Evolutionary conservation across 2,888 invertebrate species (phyloP).

Genomic region (Nemoura dubitans): DNA sequence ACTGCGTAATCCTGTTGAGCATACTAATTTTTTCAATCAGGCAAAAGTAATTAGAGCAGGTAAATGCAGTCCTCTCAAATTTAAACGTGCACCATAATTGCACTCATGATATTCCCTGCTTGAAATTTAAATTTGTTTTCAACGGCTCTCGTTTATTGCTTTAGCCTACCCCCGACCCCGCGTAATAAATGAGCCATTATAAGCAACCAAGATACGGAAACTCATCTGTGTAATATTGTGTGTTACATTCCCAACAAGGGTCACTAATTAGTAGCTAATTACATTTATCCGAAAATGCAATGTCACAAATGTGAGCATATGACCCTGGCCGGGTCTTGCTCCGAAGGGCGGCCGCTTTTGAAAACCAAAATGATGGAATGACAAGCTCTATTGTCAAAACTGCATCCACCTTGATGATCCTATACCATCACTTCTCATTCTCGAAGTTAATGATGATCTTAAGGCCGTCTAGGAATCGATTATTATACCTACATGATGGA

Average conservation of each 20-base stretch:
- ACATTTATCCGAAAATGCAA: neutral
- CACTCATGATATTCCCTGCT: neutral
- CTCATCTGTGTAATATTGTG: too few relatives aligned
- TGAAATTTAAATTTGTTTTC: neutral
- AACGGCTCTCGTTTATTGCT: too few relatives aligned
- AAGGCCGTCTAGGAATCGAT: neutral
- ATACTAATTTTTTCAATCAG: neutral
- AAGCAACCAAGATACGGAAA: too few relatives aligned
- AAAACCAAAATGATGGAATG: neutral
- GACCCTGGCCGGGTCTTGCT: neutral
- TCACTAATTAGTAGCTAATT: neutral
- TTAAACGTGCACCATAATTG: neutral
- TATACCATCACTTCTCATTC: neutral
- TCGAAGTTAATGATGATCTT: neutral
- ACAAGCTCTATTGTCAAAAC: constrained; percentile 7
- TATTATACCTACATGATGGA: neutral
- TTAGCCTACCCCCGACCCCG: too few relatives aligned
- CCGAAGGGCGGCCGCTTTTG: neutral
- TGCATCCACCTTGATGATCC: neutral
- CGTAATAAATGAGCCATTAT: too few relatives aligned
- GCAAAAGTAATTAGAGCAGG: neutral
- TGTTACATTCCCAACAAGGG: too few relatives aligned
- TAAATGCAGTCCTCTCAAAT: neutral
- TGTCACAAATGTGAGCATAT: neutral
- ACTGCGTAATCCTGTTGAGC: neutral